Evolutionary conservation across 2,113 vertebrate genomes (phyloP).

Genomic region (Tachysurus vachellii): DNA sequence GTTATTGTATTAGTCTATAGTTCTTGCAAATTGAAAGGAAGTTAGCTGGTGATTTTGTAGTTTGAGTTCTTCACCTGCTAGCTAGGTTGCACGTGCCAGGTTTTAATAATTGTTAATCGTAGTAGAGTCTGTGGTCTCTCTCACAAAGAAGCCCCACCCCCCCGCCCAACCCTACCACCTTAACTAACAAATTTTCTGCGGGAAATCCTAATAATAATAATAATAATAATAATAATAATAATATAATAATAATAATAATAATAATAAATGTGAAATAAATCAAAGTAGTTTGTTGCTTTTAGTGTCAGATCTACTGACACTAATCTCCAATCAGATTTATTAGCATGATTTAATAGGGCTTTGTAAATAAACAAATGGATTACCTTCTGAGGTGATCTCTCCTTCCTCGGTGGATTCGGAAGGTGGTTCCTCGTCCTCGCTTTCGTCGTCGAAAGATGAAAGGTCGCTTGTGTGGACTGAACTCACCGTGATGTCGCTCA

Average conservation of each 20-base stretch:
- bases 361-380: not conserved
- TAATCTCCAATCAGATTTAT: not conserved
- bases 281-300: not conserved
- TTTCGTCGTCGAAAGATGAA: slow-evolving; percentile 94
- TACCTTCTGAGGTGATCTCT: slow-evolving; percentile 86
- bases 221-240: no score
- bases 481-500: slow-evolving; percentile 97
- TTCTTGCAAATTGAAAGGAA: no score
- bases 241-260: not conserved
- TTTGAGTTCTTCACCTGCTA: no score
- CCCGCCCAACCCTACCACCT: no score
- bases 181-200: no score
- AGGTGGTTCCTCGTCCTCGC: slow-evolving; percentile 80
- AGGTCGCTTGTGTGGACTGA: slow-evolving; percentile 98
- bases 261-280: not conserved
- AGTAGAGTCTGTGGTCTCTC: no score
- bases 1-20: no score
- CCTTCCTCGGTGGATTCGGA: slow-evolving; percentile 94
- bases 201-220: no score
- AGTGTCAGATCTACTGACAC: not conserved
- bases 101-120: no score
- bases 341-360: not conserved
- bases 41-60: no score
- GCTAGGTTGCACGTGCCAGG: no score
- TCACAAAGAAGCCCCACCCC: no score